These are phyloP conservation scores for Cecidostiba fungosa DNA, from an alignment of 2,888 invertebrate species.

Conservation along the genomic window DNA sequence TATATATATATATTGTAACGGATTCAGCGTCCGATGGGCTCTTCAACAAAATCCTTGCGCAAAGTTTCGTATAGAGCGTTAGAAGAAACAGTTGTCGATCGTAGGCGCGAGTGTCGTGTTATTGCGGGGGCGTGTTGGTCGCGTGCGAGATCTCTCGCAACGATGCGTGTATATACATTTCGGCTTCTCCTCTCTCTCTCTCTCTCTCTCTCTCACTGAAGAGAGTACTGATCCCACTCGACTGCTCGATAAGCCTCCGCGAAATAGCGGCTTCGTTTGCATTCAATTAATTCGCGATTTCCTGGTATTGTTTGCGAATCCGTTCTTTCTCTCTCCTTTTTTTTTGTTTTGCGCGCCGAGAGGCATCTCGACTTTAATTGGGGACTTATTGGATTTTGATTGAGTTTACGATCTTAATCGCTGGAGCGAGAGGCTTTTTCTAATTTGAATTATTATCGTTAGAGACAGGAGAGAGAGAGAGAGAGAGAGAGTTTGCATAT, in stretches of 20 bases:
- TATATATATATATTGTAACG: too few relatives aligned
- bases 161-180: background rate
- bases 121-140: conserved; percentile 39
- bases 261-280: conserved; percentile 26
- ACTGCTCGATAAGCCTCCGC: background rate
- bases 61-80: background rate
- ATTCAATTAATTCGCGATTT: conserved; percentile 45
- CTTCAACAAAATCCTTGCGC: conserved; percentile 2
- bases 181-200: background rate
- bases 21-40: background rate
- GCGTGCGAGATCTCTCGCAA: conserved; percentile 18
- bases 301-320: conserved; percentile 44
- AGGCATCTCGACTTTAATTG: conserved; percentile 39
- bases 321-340: background rate
- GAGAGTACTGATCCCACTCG: background rate
- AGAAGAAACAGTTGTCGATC: background rate
- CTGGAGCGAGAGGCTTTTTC: background rate
- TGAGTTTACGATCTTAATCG: conserved; percentile 43
- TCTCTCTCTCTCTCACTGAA: background rate
- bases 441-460: background rate
- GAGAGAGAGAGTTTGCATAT: conserved; percentile 17
- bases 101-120: conserved; percentile 19
- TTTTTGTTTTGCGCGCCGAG: background rate
- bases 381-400: conserved; percentile 46
- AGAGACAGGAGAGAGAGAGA: too few relatives aligned